Evolutionary conservation across 2,888 invertebrate species (phyloP), one percentile per base, ranked within the genome.

Genomic region (Branchellion lobata): DNA sequence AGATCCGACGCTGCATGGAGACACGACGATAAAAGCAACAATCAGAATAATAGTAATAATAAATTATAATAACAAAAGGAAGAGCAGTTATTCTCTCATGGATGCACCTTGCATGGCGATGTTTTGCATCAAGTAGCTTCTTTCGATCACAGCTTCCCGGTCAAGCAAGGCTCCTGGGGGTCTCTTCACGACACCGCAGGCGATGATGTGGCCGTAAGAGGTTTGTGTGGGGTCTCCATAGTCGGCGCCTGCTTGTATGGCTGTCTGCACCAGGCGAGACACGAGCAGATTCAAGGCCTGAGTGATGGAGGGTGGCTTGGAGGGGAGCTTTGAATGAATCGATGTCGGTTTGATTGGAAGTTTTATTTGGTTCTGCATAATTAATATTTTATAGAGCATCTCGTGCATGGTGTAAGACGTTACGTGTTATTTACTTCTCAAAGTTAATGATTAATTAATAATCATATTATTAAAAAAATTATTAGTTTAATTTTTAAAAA

Each of bases 221-320:
- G 77, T 57, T 65, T 77, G 77, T 1, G 65, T 65, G 34, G 77
- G 77, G 40, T 77, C 77, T 14, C 34, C 77, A 24, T 61, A 36
- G 34, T 77, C 65, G 31, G 57, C 36, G n/a, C 53, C 77, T 11
- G 57, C 29, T 34, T 61, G 65, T 5, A 65, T 36, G 0, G 77
- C 51, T 1, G 77, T 77, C 65, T 77, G 77, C 11, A 65, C 31
- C 21, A 61, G 34, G 3, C 77, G 1, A 1, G 65, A 77, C 1
- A 77, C 11, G 2, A 77, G 21, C 18, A 77, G 14, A 34, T 36
- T 36, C 31, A 77, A 31, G 14, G 29, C 34, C 77, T 75, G 57
- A 31, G 27, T 8, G 65, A 14, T 65, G 47, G 8, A 47, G 8
- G n/a, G n/a, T n/a, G n/a, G n/a, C n/a, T n/a, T n/a, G n/a, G n/a